phyloP scores from a whole-genome alignment of 2,888 invertebrate genomes.

The Pandemis heparana region DNA sequence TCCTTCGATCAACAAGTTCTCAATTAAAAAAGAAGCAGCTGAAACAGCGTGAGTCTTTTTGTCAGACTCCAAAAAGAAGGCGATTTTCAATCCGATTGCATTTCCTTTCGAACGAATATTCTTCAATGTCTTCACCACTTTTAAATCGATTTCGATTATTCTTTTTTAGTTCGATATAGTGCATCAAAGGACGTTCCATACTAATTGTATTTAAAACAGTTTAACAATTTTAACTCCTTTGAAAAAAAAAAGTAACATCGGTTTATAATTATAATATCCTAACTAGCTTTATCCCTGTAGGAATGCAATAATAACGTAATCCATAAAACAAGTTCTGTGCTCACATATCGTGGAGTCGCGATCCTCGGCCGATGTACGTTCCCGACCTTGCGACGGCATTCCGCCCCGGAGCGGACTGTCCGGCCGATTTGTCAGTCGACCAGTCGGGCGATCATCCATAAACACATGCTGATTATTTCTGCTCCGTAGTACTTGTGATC shows the following conservation, averaged over 20 bases:
- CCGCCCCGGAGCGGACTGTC: slow-evolving; percentile 49
- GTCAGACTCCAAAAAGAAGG: too few relatives aligned
- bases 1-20: too few relatives aligned
- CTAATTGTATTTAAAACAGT: too few relatives aligned
- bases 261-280: slow-evolving; percentile 23
- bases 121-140: too few relatives aligned
- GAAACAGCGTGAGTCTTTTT: too few relatives aligned
- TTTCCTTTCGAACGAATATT: too few relatives aligned
- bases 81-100: too few relatives aligned
- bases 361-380: slow-evolving; percentile 74
- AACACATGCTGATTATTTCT: slow-evolving; percentile 4
- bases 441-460: slow-evolving; percentile 19
- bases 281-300: slow-evolving; percentile 28
- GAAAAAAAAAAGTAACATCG: neutral
- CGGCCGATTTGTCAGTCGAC: slow-evolving; percentile 40
- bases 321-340: slow-evolving; percentile 41
- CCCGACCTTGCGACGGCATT: slow-evolving; percentile 78
- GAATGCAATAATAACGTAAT: slow-evolving; percentile 44
- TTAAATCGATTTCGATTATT: too few relatives aligned
- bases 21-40: too few relatives aligned
- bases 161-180: too few relatives aligned
- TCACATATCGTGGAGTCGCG: slow-evolving; percentile 55
- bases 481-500: neutral
- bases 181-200: too few relatives aligned
- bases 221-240: too few relatives aligned